Evolutionary conservation across 2,797 vertebrate species (phyloP), one percentile per base, ranked within the genome.

Genomic region (Leptodactylus fallax): DNA sequence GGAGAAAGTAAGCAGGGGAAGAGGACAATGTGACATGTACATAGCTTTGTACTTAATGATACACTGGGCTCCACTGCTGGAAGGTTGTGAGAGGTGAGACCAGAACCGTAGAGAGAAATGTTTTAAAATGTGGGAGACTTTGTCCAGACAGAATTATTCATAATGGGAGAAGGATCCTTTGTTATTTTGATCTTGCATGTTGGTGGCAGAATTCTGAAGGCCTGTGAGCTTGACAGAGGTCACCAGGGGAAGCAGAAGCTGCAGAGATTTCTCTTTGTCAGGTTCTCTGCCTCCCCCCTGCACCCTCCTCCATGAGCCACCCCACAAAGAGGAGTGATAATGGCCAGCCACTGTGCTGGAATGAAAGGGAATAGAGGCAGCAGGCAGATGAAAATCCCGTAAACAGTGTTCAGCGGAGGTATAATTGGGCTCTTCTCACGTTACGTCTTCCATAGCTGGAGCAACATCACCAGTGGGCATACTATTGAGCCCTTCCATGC

Each of bases 71-170:
- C 79, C 87, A 82, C 79, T 58, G 87, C 87, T 86, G 87, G 84
- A 82, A 89, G 87, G 87, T 89, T 86, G 79, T 78, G 79, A 85
- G 47, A 82, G 83, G 87, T 82, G 87, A 89, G 84, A 82, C 87
- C 79, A 83, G 16, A 86, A 86, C 87, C 60, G 84, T 56, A 72
- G 79, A 89, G 87, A 89, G 79, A 89, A 86, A 86, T 85, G 84
- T 85, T 86, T 82, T 63, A 85, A 89, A 89, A 89, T 89, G 79
- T 86, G 83, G 87, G 84, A 89, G 87, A 89, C 79, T 89, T 89
- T 89, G 87, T 89, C 87, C 87, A 89, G 83, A 88, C 87, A 89
- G 87, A 89, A 89, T 89, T 89, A 89, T 89, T 89, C 87, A 89
- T 89, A 86, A 86, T 81, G 77, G 87, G 71, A 86, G 82, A 89